A percentile compares a stretch with the other conserved stretches of the same genome.
Evolutionary conservation across 2,797 vertebrate species (phyloP).

Genomic region (Carduelis carduelis): DNA sequence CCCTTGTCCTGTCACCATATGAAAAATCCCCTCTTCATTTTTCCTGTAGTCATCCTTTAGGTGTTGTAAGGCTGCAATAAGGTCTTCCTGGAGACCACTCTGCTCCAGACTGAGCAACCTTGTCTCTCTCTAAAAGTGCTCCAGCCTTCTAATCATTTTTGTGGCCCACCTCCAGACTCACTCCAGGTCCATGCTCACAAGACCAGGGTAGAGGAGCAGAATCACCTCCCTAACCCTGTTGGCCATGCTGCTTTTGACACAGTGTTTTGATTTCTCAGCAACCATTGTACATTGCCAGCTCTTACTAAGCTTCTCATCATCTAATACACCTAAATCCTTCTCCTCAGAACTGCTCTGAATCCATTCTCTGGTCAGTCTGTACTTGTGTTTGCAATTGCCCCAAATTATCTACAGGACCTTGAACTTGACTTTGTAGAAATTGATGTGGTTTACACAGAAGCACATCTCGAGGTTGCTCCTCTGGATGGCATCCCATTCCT

Average conservation of each 20-base stretch:
- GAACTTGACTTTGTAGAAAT: too few relatives aligned
- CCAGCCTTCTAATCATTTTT: not conserved
- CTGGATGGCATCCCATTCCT: too few relatives aligned
- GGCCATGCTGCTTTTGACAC: not conserved
- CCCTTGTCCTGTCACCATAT: not conserved
- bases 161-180: not conserved
- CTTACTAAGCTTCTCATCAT: too few relatives aligned
- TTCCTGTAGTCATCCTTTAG: not conserved
- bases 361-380: too few relatives aligned
- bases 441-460: too few relatives aligned
- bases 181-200: accelerated
- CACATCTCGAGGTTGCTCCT: too few relatives aligned
- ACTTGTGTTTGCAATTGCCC: too few relatives aligned
- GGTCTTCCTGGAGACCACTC: not conserved
- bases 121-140: not conserved
- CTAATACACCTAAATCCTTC: too few relatives aligned
- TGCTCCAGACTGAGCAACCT: not conserved
- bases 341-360: too few relatives aligned
- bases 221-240: not conserved
- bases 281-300: too few relatives aligned
- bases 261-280: too few relatives aligned
- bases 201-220: not conserved
- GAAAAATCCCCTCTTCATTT: not conserved
- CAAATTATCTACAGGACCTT: too few relatives aligned
- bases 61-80: not conserved